phyloP scores from a whole-genome alignment of 2,113 vertebrate genomes.

The Indicator indicator region DNA sequence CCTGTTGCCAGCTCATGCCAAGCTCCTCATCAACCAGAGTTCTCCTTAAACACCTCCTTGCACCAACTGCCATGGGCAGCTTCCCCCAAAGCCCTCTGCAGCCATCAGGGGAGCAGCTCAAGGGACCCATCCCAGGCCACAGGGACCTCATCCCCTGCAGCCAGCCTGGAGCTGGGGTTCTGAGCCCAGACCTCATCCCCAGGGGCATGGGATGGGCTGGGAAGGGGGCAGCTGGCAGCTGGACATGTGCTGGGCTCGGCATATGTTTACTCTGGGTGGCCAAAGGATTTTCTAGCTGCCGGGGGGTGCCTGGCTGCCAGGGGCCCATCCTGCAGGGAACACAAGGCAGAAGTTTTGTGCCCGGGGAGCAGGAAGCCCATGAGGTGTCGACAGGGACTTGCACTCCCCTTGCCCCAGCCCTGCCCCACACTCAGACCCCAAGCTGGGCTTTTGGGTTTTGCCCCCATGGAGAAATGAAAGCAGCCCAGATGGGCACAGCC shows the following conservation, averaged over 20 bases:
- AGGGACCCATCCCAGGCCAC: accelerated
- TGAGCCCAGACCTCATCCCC: accelerated
- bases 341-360: background rate
- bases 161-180: background rate
- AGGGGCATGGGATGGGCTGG: accelerated
- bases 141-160: background rate
- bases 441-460: background rate
- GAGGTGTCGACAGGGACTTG: accelerated
- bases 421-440: background rate
- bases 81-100: background rate
- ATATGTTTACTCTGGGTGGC: background rate
- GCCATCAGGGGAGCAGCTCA: background rate
- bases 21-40: background rate
- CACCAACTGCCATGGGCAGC: background rate
- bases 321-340: accelerated
- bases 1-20: background rate
- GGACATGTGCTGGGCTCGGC: accelerated
- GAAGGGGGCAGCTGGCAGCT: accelerated
- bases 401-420: background rate
- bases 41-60: background rate
- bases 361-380: background rate
- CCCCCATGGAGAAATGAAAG: background rate
- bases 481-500: background rate
- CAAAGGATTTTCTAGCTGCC: background rate
- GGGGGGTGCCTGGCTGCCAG: background rate